Base-by-base conservation (phyloP, 2,797 vertebrate species). In the Schizothorax lantsangensis region DNA sequence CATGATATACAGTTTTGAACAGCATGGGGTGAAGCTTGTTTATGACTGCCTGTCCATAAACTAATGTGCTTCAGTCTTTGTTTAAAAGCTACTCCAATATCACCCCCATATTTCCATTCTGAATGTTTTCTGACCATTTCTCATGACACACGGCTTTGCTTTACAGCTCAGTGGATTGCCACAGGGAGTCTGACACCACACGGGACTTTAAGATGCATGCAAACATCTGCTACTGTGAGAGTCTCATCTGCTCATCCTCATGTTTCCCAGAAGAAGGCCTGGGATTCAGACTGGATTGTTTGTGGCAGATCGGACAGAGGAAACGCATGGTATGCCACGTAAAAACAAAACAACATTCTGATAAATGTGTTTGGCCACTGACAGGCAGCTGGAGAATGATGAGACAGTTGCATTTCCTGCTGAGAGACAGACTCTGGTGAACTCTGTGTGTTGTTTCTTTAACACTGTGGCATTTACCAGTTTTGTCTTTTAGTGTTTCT, bases 101-200 rank as follows among this genome's bases (percentile, higher is more conserved):
- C 47, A 59, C n/a, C 23, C 17, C 30, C 12, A 64, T 71, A 49
- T 74, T 57, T 75, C 78, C 74, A 33, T 54, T 75, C 23, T 12
- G 30, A 62, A 69, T 11, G 40, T 64, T 59, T 78, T 66, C 14
- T 69, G 40, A 62, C 36, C 79, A 68, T 81, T 49, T 81, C 59
- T 81, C 82, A 73, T 64, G 30, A 54, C 75, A 85, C 64, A 38
- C 21, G 38, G 26, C 85, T 73, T 78, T 64, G 71, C 19, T 74
- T 62, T 84, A 74, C 52, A 79, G 47, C 84, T 71, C 59, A 49
- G 15, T 45, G 36, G 21, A 74, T 54, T 84, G 82, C 82, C 23
- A 45, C 66, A 47, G 84, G 71, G 84, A 79, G 71, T n/a, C 59
- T 81, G 85, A 74, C 62, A 86, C 62, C 87, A 80, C 78, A 33